Base-by-base conservation (phyloP, 2,113 vertebrate genomes). In the Myxocyprinus asiaticus region DNA sequence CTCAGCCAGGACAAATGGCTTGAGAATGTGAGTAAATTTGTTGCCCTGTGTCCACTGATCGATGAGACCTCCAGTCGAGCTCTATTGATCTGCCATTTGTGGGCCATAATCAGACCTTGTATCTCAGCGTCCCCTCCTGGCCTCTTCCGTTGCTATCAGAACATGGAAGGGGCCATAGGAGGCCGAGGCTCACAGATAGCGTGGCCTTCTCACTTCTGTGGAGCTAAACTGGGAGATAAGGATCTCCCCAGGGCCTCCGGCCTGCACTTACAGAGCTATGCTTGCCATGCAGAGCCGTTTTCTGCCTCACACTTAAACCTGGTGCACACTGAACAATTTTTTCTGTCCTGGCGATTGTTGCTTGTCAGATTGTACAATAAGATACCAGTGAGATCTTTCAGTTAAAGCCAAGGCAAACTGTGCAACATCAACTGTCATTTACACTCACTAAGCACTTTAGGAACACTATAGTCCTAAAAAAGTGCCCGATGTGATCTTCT, bases 21-120 rank as follows among this genome's bases (percentile, higher is more conserved):
- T 77, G 83, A 89, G 89, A 88, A 83, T 66, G 84, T 85, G 89
- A 88, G 92, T 92, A 92, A 92, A 94, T 93, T 91, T 91, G 88
- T 89, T 85, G 77, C 76, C 65, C 77, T 82, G 83, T 83, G 83
- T 86, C 76, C 70, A 82, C 86, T 91, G 92, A 93, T 94, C 91
- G 88, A 92, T 91, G 91, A 82, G 82, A 86, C 86, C 85, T 86
- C 87, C 42, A 70, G 85, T 88, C 88, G 73, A 86, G 89, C 89
- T 88, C 86, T 90, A 94, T 91, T 89, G 93, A 93, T 93, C 90
- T 84, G 85, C 76, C 82, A 85, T 87, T 87, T 85, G 82, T 45
- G 56, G 85, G 84, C 78, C 77, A 83, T 84, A 86, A 87, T 84
- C 85, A 81, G 76, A 85, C 69, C 71, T 64, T 78, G 83, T 72